Evolutionary conservation across 2,888 invertebrate species (phyloP).

Genomic region (Eristalinus aeneus): DNA sequence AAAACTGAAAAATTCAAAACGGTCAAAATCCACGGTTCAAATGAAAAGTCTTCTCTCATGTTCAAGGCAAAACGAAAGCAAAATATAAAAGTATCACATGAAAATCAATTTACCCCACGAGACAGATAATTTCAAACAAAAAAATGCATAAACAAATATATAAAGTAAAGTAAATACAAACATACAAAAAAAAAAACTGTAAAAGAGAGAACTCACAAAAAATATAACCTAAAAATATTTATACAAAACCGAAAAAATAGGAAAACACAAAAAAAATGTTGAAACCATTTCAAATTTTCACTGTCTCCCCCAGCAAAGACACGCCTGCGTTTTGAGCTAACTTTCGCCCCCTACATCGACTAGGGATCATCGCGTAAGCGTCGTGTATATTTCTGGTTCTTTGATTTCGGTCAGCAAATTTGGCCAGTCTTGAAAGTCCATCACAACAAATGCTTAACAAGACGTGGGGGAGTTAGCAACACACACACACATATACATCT

Average conservation of each 20-base stretch:
- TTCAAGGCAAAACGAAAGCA: not conserved
- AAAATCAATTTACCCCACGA: slow-evolving; percentile 46
- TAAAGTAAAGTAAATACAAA: slow-evolving; percentile 52
- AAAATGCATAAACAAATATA: slow-evolving; percentile 49
- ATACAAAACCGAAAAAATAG: slow-evolving; percentile 37
- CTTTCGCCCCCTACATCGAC: not conserved
- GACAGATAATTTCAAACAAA: slow-evolving; percentile 60
- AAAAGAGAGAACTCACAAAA: slow-evolving; percentile 48
- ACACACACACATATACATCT: not conserved
- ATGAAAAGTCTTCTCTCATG: not conserved
- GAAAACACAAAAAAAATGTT: slow-evolving; percentile 9
- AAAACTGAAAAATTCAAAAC: no score
- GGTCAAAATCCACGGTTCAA: not conserved
- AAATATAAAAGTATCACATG: slow-evolving; percentile 16
- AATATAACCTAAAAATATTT: slow-evolving; percentile 53
- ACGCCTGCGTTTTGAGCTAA: no score
- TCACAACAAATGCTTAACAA: not conserved
- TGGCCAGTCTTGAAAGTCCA: no score
- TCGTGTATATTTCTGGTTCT: no score
- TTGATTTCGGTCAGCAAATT: no score
- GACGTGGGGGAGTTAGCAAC: not conserved
- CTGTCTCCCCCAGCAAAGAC: not conserved
- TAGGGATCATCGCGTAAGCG: not conserved
- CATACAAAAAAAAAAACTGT: slow-evolving; percentile 37
- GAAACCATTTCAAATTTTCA: not conserved